Evolutionary conservation across 35 echinoderm and acorn worm species (phyloP), one percentile per base, ranked within the genome.

Genomic region (Anneissia japonica): DNA sequence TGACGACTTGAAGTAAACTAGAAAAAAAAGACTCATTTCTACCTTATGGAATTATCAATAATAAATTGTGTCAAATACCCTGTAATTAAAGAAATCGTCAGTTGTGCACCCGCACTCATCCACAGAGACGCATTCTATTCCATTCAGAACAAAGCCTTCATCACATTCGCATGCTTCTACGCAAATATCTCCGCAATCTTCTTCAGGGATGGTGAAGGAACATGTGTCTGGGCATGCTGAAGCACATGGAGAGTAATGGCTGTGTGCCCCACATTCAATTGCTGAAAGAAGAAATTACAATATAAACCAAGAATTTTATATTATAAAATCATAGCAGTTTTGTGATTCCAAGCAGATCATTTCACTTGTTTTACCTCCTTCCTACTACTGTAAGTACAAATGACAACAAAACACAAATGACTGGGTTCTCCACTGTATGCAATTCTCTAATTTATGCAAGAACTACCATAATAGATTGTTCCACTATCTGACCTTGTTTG

Each of bases 171-270:
- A 97, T 26, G 91, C 95, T 36, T 97, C 95, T 10, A 93, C 89
- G 84, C 95, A 97, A 5, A 75, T 34, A 55, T 97, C 91, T 30
- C 79, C 72, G 79, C 95, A 97, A 38, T 79, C 78, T 21, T 35
- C 75, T 14, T 93, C 86, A 16, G 72, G 26, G n/a, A 43, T 77
- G 45, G 85, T 75, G 13, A 81, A 46, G 2, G 51, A 12, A 51
- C 95, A 97, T 32, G 95, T 97, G 19, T 33, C 37, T 36, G 91
- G 95, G 41, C 95, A 97, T 26, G 92, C 91, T 6, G 95, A 93
- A 17, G 89, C 72, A 80, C 95, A 97, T 9, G 38, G 38, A 33
- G 73, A 41, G 82, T 97, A 97, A 40, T 84, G 37, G 36, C 91
- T 93, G 83, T 93, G 90, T 0, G 35, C 72, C 46, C 88, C 91